These are phyloP conservation scores for Phania funesta DNA, from an alignment of 2,888 invertebrate species.

Conservation along the genomic window DNA sequence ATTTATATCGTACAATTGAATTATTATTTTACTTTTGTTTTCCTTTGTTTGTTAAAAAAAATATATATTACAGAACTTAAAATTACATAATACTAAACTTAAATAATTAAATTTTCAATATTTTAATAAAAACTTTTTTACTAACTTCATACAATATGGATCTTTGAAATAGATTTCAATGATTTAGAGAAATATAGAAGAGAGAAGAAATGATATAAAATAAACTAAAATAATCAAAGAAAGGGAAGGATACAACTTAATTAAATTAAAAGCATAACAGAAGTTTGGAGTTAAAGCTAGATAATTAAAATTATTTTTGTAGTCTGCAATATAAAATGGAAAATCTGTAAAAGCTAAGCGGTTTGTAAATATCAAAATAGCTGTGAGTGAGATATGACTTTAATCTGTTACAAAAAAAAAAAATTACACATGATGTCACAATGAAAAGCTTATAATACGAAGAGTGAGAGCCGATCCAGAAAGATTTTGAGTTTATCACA, in stretches of 20 bases:
- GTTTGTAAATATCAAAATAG: constrained; percentile 2
- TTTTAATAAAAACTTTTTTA: constrained; percentile 35
- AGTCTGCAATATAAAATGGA: too few species aligned
- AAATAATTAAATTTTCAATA: constrained; percentile 55
- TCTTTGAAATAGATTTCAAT: constrained; percentile 25
- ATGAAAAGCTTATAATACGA: background rate
- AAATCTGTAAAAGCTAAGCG: constrained; percentile 45
- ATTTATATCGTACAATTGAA: constrained; percentile 60
- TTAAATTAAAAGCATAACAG: background rate
- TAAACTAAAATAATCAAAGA: background rate
- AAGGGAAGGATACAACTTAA: background rate
- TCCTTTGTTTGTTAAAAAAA: constrained; percentile 35
- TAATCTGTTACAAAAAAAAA: background rate
- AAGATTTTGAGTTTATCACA: constrained; percentile 62
- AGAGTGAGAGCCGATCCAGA: background rate
- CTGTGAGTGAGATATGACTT: constrained; percentile 48
- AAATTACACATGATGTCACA: constrained; percentile 28
- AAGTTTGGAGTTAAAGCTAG: background rate
- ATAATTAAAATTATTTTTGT: background rate
- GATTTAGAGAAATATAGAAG: constrained; percentile 9
- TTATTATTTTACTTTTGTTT: constrained; percentile 22
- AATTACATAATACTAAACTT: constrained; percentile 65
- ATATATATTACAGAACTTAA: constrained; percentile 67
- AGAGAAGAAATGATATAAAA: background rate
- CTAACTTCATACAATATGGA: constrained; percentile 51